phyloP scores from a whole-genome alignment of 2,113 vertebrate genomes.

The Tamias sibiricus region DNA sequence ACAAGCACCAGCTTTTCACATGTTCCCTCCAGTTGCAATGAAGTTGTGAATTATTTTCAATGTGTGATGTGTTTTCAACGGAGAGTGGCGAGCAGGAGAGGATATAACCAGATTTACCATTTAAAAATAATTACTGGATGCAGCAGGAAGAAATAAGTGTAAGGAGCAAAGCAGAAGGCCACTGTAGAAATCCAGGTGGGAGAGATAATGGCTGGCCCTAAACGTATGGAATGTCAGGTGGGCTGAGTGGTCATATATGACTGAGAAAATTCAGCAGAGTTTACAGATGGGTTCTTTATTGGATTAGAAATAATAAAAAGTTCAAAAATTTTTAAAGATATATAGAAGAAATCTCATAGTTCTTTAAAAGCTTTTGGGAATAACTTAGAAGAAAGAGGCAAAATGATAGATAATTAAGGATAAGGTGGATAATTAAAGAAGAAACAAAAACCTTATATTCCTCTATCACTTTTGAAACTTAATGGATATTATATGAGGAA shows the following conservation, averaged over 20 bases:
- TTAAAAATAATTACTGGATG: neutral
- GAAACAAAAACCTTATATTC: neutral
- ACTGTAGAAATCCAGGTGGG: neutral
- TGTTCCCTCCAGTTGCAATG: neutral
- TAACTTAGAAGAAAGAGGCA: neutral
- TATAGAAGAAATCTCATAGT: neutral
- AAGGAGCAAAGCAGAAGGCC: neutral
- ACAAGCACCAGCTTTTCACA: fast-evolving
- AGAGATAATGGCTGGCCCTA: neutral
- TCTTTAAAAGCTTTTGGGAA: neutral
- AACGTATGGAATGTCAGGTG: no score
- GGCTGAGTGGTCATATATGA: fast-evolving
- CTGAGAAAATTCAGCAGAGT: neutral
- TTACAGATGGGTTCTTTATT: neutral
- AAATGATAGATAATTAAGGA: neutral
- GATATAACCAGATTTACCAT: neutral
- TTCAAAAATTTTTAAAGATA: neutral
- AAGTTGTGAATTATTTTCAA: neutral
- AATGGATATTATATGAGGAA: neutral
- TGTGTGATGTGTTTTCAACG: neutral
- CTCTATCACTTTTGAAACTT: neutral
- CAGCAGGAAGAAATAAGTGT: neutral
- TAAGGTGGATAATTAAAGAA: neutral
- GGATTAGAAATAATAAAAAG: neutral
- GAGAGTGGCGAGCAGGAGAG: neutral